Base-by-base conservation (phyloP, 2,888 invertebrate genomes). In the Margaritifera margaritifera region DNA sequence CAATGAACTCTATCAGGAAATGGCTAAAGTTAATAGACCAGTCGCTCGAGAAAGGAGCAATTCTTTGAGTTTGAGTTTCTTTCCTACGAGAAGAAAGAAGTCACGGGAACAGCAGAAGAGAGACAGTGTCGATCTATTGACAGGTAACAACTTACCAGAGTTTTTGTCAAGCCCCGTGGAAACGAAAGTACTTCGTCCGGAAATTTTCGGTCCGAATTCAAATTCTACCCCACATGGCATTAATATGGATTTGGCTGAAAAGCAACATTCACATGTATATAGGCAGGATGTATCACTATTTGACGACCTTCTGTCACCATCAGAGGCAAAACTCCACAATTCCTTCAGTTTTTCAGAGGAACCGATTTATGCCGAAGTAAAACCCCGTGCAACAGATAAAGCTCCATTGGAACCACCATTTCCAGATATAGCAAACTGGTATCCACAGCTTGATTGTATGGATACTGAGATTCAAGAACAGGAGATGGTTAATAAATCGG, bases 331-430 rank as follows among this genome's bases (percentile, higher is more conserved):
- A 18, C 20, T 61, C 61, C 53, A 51, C 6, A 27, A 51, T 52
- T 27, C 56, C 18, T n/a, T 65, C 20, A 60, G 51, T 6, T 22
- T 58, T 22, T 68, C 66, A 20, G 70, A 71, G 24, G 75, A 77
- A 60, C 77, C 77, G 18, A 74, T 77, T 6, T 77, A 77, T 60
- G 77, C 77, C n/a, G 77, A 77, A 63, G 77, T 77, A 1, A 62
- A 64, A 54, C 71, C 76, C 11, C 42, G 62, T 19, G 25, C 42
- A 51, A 24, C 22, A 20, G 54, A n/a, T 31, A 58, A 61, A 19
- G 55, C 19, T 3, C 11, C 8, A 56, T 51, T 55, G n/a, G 71
- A 69, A 51, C 66, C 74, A 24, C 77, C 77, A 19, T 77, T 77
- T 58, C 77, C 77, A 11, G 54, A 77, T 51, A 54, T 77, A 42